Percentiles rank a stretch among this genome's conserved stretches.
These are phyloP conservation scores for Myotis lucifugus DNA, from an alignment of 2,113 vertebrate genomes.

Conservation along the genomic window DNA sequence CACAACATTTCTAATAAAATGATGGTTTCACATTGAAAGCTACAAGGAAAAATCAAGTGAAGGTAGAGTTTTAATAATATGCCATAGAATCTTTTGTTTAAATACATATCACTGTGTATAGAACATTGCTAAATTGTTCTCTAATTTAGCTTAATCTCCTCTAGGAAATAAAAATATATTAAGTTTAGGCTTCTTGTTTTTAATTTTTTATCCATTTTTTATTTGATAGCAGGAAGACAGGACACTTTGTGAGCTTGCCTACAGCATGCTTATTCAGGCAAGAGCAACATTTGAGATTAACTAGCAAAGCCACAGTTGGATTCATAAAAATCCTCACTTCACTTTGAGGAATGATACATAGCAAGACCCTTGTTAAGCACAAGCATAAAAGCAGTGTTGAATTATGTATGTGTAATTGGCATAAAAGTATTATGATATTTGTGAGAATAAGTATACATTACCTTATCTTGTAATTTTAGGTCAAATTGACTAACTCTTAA, in stretches of 20 bases:
- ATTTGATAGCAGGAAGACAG: neutral
- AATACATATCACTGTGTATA: neutral
- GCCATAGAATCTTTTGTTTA: neutral
- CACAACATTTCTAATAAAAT: neutral
- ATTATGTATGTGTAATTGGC: neutral
- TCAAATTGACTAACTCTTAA: slow-evolving; percentile 29
- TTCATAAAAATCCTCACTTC: slow-evolving; percentile 21
- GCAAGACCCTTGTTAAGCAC: slow-evolving; percentile 22
- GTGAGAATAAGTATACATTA: neutral
- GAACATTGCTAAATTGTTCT: slow-evolving; percentile 39
- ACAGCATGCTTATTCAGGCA: neutral
- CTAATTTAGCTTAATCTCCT: slow-evolving; percentile 18
- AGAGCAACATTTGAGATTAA: slow-evolving; percentile 3
- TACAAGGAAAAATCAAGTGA: slow-evolving; percentile 24
- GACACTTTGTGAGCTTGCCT: neutral
- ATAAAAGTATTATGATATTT: slow-evolving; percentile 46
- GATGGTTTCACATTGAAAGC: slow-evolving; percentile 40
- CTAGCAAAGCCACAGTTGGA: neutral
- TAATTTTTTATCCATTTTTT: slow-evolving; percentile 5
- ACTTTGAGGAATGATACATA: slow-evolving; percentile 5
- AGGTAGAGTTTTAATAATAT: slow-evolving; percentile 33
- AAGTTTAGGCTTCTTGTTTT: neutral
- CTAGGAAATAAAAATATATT: neutral
- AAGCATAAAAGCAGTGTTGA: neutral
- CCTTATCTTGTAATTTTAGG: slow-evolving; percentile 39